phyloP scores from a whole-genome alignment of 2,113 vertebrate species.

The Lutjanus erythropterus region DNA sequence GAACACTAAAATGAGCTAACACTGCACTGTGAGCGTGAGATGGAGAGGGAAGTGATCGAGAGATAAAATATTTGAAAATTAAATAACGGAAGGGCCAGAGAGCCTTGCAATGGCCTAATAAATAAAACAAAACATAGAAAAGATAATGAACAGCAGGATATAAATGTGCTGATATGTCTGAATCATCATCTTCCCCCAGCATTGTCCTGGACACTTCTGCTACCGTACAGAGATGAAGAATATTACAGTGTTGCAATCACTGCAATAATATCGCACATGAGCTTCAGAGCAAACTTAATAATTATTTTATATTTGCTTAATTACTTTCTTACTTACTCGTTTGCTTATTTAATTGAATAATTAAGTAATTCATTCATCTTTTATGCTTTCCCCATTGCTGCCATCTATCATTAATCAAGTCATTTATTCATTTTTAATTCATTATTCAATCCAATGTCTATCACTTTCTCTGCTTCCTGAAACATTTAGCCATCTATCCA shows the following conservation, averaged over 20 bases:
- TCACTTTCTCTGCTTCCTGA: slow-evolving; percentile 22
- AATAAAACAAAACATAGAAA: slow-evolving; percentile 64
- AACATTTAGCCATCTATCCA: too few relatives aligned
- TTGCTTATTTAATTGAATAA: slow-evolving; percentile 56
- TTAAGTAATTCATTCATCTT: slow-evolving; percentile 58
- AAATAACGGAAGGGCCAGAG: slow-evolving; percentile 59
- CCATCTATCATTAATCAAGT: slow-evolving; percentile 47
- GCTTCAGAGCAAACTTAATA: slow-evolving; percentile 18
- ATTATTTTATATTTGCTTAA: slow-evolving; percentile 56
- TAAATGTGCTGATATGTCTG: slow-evolving; percentile 61
- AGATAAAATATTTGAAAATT: slow-evolving; percentile 76
- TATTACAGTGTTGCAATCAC: neutral
- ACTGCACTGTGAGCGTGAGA: slow-evolving; percentile 79
- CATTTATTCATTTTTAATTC: slow-evolving; percentile 44
- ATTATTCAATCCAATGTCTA: slow-evolving; percentile 30
- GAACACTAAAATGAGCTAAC: slow-evolving; percentile 80
- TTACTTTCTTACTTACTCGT: slow-evolving; percentile 53
- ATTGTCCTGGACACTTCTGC: slow-evolving; percentile 23
- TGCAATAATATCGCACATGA: slow-evolving; percentile 7
- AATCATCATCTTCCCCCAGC: slow-evolving; percentile 25
- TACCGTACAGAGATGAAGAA: slow-evolving; percentile 3
- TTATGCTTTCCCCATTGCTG: slow-evolving; percentile 48
- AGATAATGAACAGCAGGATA: slow-evolving; percentile 55
- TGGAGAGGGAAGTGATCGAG: slow-evolving; percentile 70
- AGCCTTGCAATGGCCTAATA: slow-evolving; percentile 49